Base-by-base conservation (phyloP, 2,888 invertebrate species). In the Koerneria pararmatus region DNA sequence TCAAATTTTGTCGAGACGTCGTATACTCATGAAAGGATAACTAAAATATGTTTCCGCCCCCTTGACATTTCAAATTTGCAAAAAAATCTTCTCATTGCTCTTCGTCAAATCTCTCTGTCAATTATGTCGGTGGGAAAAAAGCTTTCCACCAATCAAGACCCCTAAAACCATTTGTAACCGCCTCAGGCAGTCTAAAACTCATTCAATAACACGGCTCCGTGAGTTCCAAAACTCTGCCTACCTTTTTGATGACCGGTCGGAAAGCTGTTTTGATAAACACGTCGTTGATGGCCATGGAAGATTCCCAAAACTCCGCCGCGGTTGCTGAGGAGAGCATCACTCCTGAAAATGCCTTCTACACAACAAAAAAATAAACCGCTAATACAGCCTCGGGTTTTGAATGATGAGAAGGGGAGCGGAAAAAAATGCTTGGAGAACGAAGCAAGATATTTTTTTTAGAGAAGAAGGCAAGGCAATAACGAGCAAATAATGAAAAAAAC, bases 221-320 rank as follows among this genome's bases (percentile, higher is more conserved):
- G 8, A 74, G 19, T n/a, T 73, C 63, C 4, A 69, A 73, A 22
- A 75, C 34, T 3, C 41, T 8, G 53, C 73, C 74, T 8, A 68
- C 68, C 48, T 69, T 70, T 29, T 57, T 57, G 27, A 71, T 66
- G 19, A 69, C 15, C 48, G 75, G 74, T 1, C 71, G 71, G 31
- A 37, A 68, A 0, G 57, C n/a, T 1, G 73, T 68, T 11, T 71
- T 63, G 35, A 51, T 56, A 32, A 75, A 58, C 29, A 73, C 66
- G n/a, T 24, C 37, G 1, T 35, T 57, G 24, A 76, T 68, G 5
- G 68, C 63, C 0, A 1, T 6, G 4, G 71, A 69, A 34, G 66
- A 69, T 8, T 58, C 57, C 0, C 29, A 1, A 31, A 71, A 60
- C 24, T 75, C 69, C 0, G 46, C 58, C 15, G 57, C 41, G 2